Evolutionary conservation across 2,888 invertebrate species (phyloP).

Genomic region (Ferdinandea cuprea): DNA sequence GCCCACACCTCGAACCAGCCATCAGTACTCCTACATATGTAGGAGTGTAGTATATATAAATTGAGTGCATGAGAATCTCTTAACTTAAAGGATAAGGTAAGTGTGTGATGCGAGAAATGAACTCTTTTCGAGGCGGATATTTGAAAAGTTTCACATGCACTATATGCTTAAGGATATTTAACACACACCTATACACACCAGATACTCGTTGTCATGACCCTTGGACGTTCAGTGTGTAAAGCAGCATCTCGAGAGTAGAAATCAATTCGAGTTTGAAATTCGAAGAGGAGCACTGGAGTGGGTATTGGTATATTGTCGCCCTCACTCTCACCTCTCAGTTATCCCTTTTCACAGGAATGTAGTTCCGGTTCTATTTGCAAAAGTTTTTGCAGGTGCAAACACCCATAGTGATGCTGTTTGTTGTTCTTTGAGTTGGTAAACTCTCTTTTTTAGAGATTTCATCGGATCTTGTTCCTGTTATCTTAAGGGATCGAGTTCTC

Average conservation of each 20-base stretch:
- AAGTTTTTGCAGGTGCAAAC: constrained; percentile 69
- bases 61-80: constrained; percentile 54
- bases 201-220: neutral
- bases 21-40: constrained; percentile 10
- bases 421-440: constrained; percentile 23
- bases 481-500: constrained; percentile 25
- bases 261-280: constrained; percentile 65
- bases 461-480: constrained; percentile 35
- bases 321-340: too few relatives aligned
- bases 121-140: constrained; percentile 64
- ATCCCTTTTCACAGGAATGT: constrained; percentile 6
- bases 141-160: constrained; percentile 72
- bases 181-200: neutral
- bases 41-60: neutral
- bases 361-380: constrained; percentile 47
- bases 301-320: neutral
- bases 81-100: constrained; percentile 55
- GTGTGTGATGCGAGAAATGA: constrained; percentile 43
- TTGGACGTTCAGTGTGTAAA: neutral
- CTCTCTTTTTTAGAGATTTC: constrained; percentile 8
- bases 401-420: constrained; percentile 35
- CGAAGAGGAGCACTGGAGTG: constrained; percentile 25
- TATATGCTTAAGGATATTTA: constrained; percentile 25
- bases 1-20: constrained; percentile 18
- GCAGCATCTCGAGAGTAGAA: constrained; percentile 31